Evolutionary conservation across 2,888 invertebrate genomes (phyloP).

Genomic region (Coelopa pilipes): DNA sequence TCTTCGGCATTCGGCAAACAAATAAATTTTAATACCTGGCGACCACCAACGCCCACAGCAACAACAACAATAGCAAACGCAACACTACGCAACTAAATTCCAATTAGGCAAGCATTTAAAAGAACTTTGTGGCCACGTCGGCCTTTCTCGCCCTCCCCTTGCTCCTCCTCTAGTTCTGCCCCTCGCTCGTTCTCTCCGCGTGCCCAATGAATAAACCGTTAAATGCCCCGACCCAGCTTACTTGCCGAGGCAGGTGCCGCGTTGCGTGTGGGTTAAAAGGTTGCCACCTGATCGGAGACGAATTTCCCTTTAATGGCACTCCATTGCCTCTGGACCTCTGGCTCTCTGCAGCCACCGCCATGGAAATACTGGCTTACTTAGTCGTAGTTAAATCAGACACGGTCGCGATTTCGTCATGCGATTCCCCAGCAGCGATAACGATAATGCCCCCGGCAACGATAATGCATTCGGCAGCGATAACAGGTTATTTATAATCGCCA

Average conservation of each 20-base stretch:
- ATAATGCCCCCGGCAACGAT: neutral
- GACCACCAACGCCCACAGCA: constrained; percentile 38
- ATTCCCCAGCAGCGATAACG: too few species aligned
- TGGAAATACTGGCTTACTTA: too few species aligned
- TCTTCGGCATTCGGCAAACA: constrained; percentile 46
- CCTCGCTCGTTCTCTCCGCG: neutral
- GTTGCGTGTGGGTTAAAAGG: neutral
- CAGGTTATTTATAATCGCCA: neutral
- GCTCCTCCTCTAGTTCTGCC: too few species aligned
- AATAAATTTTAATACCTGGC: constrained; percentile 54
- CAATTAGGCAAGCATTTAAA: constrained; percentile 49
- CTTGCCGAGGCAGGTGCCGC: neutral
- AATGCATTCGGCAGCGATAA: neutral
- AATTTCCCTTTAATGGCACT: too few species aligned
- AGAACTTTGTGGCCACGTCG: constrained; percentile 22
- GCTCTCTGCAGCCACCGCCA: too few species aligned
- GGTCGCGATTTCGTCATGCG: too few species aligned
- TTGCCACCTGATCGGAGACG: neutral
- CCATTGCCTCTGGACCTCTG: too few species aligned
- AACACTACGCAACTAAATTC: constrained; percentile 51
- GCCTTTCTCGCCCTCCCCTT: neutral
- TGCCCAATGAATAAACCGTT: neutral
- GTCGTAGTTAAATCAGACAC: too few species aligned
- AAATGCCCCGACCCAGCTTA: neutral
- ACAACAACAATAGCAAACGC: constrained; percentile 41